These are phyloP conservation scores for Magallana angulata DNA, from an alignment of 1,140 invertebrate species.

Conservation along the genomic window DNA sequence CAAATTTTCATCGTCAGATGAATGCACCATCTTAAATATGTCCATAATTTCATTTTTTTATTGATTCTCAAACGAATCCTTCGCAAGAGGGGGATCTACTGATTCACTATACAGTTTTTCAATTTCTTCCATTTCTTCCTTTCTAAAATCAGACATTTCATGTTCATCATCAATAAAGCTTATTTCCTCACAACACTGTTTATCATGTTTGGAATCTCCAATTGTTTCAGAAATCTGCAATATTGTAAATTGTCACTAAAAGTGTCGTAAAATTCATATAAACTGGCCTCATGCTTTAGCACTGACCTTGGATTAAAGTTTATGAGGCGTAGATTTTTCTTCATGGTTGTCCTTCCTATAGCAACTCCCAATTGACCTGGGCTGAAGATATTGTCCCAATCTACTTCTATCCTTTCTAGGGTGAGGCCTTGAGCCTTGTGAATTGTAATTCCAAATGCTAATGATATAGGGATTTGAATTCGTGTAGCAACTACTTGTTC, in stretches of 20 bases:
- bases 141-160: too few relatives aligned
- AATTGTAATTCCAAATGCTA: constrained; percentile 45
- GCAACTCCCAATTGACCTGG: constrained; percentile 57
- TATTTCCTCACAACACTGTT: too few relatives aligned
- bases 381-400: constrained; percentile 49
- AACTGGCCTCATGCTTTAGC: constrained; percentile 11
- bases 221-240: neutral
- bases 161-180: too few relatives aligned
- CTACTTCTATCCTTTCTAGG: constrained; percentile 48
- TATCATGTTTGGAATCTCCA: neutral
- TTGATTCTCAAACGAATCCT: too few relatives aligned
- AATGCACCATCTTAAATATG: too few relatives aligned
- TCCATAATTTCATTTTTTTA: too few relatives aligned
- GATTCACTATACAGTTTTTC: too few relatives aligned
- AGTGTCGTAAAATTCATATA: constrained; percentile 42
- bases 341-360: constrained; percentile 39
- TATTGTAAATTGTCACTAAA: constrained; percentile 34
- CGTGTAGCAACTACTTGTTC: constrained; percentile 21
- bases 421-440: constrained; percentile 56
- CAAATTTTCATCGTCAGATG: neutral
- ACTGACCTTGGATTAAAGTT: constrained; percentile 46
- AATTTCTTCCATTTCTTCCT: too few relatives aligned
- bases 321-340: constrained; percentile 41
- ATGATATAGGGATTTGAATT: constrained; percentile 45
- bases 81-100: too few relatives aligned